Evolutionary conservation across 2,888 invertebrate genomes (phyloP).

Genomic region (Tenodera sinensis): DNA sequence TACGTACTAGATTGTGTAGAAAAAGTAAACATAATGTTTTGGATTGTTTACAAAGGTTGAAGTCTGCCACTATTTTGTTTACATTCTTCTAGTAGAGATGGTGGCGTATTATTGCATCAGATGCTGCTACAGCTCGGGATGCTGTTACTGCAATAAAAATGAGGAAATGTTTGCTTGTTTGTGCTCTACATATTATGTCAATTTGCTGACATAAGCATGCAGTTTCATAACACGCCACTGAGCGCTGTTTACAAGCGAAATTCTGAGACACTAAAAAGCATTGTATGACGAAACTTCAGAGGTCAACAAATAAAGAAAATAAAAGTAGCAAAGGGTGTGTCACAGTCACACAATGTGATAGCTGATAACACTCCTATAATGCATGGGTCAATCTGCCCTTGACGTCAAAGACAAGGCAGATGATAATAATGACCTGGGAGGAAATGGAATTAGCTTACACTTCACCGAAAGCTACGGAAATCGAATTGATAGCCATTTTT

Average conservation of each 20-base stretch:
- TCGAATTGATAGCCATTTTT: background rate
- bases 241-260: background rate
- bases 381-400: background rate
- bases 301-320: background rate
- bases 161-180: too few relatives aligned
- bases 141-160: too few relatives aligned
- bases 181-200: too few relatives aligned
- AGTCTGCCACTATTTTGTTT: too few relatives aligned
- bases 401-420: background rate
- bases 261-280: background rate
- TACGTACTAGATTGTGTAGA: too few relatives aligned
- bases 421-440: background rate
- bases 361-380: background rate
- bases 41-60: too few relatives aligned
- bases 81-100: too few relatives aligned
- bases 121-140: too few relatives aligned
- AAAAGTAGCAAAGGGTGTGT: background rate
- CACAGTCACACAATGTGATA: background rate
- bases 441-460: background rate
- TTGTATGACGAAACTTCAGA: background rate
- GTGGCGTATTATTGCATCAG: too few relatives aligned
- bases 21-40: too few relatives aligned
- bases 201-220: background rate
- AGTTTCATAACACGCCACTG: background rate
- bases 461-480: background rate